A percentile compares a stretch with the other conserved stretches of the same genome.
Evolutionary conservation across 2,797 vertebrate species (phyloP).

Genomic region (Characodon lateralis): DNA sequence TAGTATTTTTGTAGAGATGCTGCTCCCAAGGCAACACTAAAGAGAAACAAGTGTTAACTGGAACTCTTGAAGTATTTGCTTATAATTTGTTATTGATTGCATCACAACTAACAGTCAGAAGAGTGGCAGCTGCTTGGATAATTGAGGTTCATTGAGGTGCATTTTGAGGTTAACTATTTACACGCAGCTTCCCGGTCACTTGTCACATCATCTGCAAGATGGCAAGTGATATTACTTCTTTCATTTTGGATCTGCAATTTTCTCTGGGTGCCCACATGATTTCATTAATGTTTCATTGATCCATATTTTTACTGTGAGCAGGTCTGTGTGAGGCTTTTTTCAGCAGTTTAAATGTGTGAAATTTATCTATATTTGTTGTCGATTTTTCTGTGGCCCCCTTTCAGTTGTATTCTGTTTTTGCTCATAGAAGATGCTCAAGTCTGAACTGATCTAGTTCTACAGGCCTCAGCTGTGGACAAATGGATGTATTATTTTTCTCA

Average conservation of each 20-base stretch:
- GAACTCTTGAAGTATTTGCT: slow-evolving; percentile 13
- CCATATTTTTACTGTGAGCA: not conserved
- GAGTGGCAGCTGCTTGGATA: slow-evolving; percentile 36
- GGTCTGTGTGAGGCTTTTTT: slow-evolving; percentile 4
- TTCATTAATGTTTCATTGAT: slow-evolving; percentile 2
- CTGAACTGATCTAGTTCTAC: slow-evolving; percentile 39
- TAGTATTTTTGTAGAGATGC: slow-evolving; percentile 17
- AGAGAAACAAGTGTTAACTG: slow-evolving; percentile 22
- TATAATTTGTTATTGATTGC: slow-evolving; percentile 38
- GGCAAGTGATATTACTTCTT: not conserved
- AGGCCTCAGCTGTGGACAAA: slow-evolving; percentile 58
- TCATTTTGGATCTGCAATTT: not conserved
- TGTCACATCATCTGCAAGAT: not conserved
- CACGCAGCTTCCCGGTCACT: not conserved
- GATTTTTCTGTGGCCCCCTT: not conserved
- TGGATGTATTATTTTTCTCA: slow-evolving; percentile 66
- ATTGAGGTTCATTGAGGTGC: slow-evolving; percentile 7
- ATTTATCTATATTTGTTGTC: slow-evolving; percentile 30
- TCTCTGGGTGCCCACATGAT: not conserved
- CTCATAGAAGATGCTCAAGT: slow-evolving; percentile 46
- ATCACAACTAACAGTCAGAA: slow-evolving; percentile 13
- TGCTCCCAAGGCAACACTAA: slow-evolving; percentile 17
- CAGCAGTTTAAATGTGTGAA: slow-evolving; percentile 9
- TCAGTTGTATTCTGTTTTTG: slow-evolving; percentile 34
- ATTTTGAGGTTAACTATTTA: slow-evolving; percentile 5